Conservation (phyloP, 2,797 vertebrate species). For the Rhadinocentrus ornatus region DNA sequence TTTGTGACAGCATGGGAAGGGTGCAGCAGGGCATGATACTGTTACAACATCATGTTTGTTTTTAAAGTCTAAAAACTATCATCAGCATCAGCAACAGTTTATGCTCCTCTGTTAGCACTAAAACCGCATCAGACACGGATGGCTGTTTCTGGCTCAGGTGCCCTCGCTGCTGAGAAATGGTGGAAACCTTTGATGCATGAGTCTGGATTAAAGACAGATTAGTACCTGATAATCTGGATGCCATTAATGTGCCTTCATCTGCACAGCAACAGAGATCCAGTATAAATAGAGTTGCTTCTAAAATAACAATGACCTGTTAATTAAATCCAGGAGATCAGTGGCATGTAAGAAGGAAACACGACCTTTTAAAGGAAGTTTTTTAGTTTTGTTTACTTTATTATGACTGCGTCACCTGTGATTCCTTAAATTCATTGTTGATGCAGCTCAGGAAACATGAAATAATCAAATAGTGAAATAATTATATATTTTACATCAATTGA, state of each 20-base stretch:
- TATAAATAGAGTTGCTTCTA: neutral
- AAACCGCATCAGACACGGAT: neutral
- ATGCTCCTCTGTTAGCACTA: neutral
- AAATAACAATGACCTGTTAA: too few relatives aligned
- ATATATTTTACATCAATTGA: too few relatives aligned
- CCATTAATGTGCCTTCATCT: conserved; percentile 16
- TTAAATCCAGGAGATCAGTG: too few relatives aligned
- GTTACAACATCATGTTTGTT: neutral
- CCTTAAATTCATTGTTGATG: too few relatives aligned
- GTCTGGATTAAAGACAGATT: conserved; percentile 64
- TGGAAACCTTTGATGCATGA: conserved; percentile 19
- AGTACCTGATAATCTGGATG: conserved; percentile 52
- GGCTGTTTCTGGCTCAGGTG: conserved; percentile 17
- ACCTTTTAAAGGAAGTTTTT: neutral
- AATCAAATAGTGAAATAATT: too few relatives aligned
- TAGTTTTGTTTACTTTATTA: too few relatives aligned
- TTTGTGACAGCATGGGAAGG: too few relatives aligned
- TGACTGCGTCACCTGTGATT: too few relatives aligned
- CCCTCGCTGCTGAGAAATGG: neutral
- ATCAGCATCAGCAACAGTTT: neutral
- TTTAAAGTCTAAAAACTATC: neutral
- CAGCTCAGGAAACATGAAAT: too few relatives aligned
- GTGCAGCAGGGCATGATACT: too few relatives aligned
- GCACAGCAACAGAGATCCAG: conserved; percentile 23
- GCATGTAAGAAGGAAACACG: too few relatives aligned